Base-by-base conservation (phyloP, 2,113 vertebrate genomes). In the Oncorhynchus tshawytscha region DNA sequence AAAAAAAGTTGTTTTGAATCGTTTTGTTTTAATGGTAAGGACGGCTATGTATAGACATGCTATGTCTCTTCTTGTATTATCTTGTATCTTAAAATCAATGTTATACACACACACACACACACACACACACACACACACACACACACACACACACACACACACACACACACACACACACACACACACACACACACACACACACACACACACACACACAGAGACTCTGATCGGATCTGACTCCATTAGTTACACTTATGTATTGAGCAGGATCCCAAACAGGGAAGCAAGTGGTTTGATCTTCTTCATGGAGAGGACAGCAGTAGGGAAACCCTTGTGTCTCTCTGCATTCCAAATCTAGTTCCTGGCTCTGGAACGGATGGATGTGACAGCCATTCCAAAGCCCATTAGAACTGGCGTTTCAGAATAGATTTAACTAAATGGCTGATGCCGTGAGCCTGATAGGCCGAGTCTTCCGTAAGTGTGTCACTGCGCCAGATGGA, bases 301-400 rank as follows among this genome's bases (percentile, higher is more conserved):
- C 3, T 59, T 49, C 45, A 64, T 12, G 39, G 59, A 71, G 75
- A 59, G 54, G 57, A 76, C 67, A 64, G 18, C 51, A 70, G 75
- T 68, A 27, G 49, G 16, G 48, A 67, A 34, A 54, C 4, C 20
- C 71, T 34, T 48, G 51, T 20, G 54, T 59, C 20, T 20, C n/a
- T 25, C 27, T 66, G 78, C 67, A 71, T 70, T 74, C 67, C 49
- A 20, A 16, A 31, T 72, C 64, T 45, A 27, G 31, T 62, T 57
- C 8, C 11, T 29, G 65, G 64, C 67, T 71, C 54, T 74, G 76
- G 75, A 81, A 77, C 71, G 67, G 75, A 81, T 74, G 67, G 45
- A 31, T 54, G 70, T 67, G 80, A 81, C 80, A 81, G 67, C 59
- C 67, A 59, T 78, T 60, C 76, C 71, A 77, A 81, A 78, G 45